Evolutionary conservation across 2,113 vertebrate genomes (phyloP).

Genomic region (Phoxinus phoxinus): DNA sequence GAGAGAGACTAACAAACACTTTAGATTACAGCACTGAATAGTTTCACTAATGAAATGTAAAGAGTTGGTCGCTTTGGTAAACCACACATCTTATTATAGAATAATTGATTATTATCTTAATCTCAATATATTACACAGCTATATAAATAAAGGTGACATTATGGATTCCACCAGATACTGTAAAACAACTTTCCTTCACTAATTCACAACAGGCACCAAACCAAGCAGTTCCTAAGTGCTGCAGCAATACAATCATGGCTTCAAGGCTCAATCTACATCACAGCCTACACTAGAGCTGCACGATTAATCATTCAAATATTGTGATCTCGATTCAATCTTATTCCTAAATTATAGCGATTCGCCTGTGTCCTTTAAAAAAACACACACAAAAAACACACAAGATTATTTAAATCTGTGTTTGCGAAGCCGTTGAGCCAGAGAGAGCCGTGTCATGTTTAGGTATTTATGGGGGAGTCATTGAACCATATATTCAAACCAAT

Average conservation of each 20-base stretch:
- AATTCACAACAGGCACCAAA: slow-evolving; percentile 27
- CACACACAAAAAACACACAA: accelerated
- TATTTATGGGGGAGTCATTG: neutral
- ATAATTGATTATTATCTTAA: too few relatives aligned
- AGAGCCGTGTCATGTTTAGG: neutral
- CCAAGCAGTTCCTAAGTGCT: slow-evolving; percentile 17
- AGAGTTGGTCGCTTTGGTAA: neutral
- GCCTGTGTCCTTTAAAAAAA: neutral
- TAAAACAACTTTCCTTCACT: neutral
- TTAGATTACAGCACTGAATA: neutral
- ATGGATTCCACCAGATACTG: neutral
- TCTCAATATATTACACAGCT: too few relatives aligned
- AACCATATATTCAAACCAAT: neutral
- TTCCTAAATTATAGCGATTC: neutral
- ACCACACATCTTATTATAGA: neutral
- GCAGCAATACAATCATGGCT: neutral
- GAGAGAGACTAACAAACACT: neutral
- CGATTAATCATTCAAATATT: neutral
- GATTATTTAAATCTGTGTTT: neutral
- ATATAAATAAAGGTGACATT: too few relatives aligned
- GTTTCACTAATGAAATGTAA: neutral
- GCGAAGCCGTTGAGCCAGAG: neutral
- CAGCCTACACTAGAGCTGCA: neutral
- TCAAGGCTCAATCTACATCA: neutral
- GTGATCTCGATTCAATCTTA: neutral